These are phyloP conservation scores for Larimichthys polyactis DNA, from an alignment of 2,113 vertebrate genomes.

Conservation along the genomic window DNA sequence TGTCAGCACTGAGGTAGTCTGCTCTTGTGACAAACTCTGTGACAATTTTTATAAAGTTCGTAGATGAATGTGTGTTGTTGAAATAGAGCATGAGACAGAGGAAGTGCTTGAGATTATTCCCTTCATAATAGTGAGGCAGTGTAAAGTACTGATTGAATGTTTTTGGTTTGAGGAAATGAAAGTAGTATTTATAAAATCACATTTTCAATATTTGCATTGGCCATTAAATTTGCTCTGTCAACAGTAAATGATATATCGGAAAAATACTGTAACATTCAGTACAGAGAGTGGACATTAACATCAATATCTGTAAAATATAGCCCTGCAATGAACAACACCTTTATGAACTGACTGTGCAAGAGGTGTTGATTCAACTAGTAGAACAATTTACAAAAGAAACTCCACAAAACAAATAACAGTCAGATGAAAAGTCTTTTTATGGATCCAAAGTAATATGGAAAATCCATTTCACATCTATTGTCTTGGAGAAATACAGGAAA, in stretches of 20 bases:
- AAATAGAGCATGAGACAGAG: not conserved
- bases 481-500: not conserved
- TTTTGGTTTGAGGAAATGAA: not conserved
- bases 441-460: too few species aligned
- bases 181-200: too few species aligned
- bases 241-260: not conserved
- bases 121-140: not conserved
- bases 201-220: not conserved
- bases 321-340: not conserved
- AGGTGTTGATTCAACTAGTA: not conserved
- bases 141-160: not conserved
- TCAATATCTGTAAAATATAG: not conserved
- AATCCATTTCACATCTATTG: not conserved
- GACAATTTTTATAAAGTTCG: not conserved
- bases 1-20: too few species aligned
- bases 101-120: not conserved
- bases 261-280: not conserved
- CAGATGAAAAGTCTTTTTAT: too few species aligned
- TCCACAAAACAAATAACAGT: not conserved
- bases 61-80: too few species aligned
- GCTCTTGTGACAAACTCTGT: not conserved
- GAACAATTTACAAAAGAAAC: not conserved
- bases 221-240: slow-evolving; percentile 80
- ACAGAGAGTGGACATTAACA: not conserved
- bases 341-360: not conserved